phyloP scores from a whole-genome alignment of 37 sponge, comb jelly and placozoan genomes.

The Petrosia ficiformis region DNA sequence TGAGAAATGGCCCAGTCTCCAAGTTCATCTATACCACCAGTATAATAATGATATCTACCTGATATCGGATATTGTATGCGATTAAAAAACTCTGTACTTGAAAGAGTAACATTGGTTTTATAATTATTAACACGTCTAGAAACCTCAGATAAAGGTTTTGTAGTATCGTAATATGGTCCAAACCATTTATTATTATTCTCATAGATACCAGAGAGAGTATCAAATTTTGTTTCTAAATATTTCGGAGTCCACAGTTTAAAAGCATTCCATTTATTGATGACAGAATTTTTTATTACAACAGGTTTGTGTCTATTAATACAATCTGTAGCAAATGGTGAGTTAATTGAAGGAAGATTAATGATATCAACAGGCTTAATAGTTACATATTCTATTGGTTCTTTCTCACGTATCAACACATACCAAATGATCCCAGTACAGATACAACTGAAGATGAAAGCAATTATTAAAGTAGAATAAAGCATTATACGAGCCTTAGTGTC shows the following conservation, averaged over 20 bases:
- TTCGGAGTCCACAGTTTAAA: constrained; percentile 52
- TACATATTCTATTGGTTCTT: background rate
- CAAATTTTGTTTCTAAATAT: constrained; percentile 54
- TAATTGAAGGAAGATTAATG: constrained; percentile 7
- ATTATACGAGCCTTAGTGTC: background rate
- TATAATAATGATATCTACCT: constrained; percentile 64
- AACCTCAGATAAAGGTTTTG: constrained; percentile 55
- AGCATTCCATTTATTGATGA: constrained; percentile 67
- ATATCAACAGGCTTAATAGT: background rate
- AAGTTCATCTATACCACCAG: constrained; percentile 75
- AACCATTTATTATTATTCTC: constrained; percentile 87
- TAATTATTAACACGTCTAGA: constrained; percentile 49
- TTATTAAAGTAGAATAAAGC: background rate
- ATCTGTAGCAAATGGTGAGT: constrained; percentile 38
- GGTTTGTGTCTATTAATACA: constrained; percentile 36
- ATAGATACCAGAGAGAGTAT: constrained; percentile 57
- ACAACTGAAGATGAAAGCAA: background rate
- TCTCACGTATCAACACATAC: background rate
- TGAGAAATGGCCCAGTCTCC: constrained; percentile 79
- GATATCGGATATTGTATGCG: constrained; percentile 27
- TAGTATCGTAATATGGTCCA: constrained; percentile 86
- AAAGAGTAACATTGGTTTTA: constrained; percentile 35
- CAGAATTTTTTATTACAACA: constrained; percentile 68
- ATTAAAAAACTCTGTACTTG: constrained; percentile 54
- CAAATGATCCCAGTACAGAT: background rate